phyloP scores from a whole-genome alignment of 1,140 invertebrate species.

The Oppia nitens region DNA sequence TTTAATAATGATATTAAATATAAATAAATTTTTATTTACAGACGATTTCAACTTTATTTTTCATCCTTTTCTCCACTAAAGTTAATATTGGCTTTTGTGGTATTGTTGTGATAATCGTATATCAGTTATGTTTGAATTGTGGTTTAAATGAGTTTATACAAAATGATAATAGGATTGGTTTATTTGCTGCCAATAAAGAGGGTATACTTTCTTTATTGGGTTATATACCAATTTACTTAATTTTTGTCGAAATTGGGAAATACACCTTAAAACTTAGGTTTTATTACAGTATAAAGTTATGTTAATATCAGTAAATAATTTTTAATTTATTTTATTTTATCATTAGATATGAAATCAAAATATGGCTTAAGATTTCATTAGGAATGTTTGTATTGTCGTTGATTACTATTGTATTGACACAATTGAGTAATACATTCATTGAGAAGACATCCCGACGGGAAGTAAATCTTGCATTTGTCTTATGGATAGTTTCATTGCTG shows the following conservation, averaged over 20 bases:
- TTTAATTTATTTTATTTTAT: conserved; percentile 4
- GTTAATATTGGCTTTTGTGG: conserved; percentile 33
- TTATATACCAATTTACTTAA: conserved; percentile 62
- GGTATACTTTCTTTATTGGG: conserved; percentile 66
- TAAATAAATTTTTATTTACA: conserved; percentile 20
- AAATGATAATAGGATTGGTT: conserved; percentile 36
- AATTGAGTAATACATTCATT: conserved; percentile 31
- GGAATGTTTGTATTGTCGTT: conserved; percentile 29
- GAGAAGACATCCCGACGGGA: conserved; percentile 45
- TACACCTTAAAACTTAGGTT: conserved; percentile 30
- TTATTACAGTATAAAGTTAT: conserved; percentile 13
- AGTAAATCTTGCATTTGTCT: conserved; percentile 54
- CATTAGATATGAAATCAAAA: conserved; percentile 24
- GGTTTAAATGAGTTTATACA: conserved; percentile 55
- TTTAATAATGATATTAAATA: background rate
- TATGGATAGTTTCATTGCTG: conserved; percentile 40
- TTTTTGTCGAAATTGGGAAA: conserved; percentile 47
- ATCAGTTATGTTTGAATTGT: conserved; percentile 46
- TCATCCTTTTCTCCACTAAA: conserved; percentile 32
- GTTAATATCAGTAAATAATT: conserved; percentile 1
- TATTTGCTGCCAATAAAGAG: conserved; percentile 71
- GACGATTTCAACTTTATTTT: conserved; percentile 43
- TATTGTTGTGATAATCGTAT: conserved; percentile 38
- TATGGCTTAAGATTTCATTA: conserved; percentile 24
- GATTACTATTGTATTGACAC: conserved; percentile 35